Base-by-base conservation (phyloP, 1,140 invertebrate genomes). In the Drosophila subobscura region DNA sequence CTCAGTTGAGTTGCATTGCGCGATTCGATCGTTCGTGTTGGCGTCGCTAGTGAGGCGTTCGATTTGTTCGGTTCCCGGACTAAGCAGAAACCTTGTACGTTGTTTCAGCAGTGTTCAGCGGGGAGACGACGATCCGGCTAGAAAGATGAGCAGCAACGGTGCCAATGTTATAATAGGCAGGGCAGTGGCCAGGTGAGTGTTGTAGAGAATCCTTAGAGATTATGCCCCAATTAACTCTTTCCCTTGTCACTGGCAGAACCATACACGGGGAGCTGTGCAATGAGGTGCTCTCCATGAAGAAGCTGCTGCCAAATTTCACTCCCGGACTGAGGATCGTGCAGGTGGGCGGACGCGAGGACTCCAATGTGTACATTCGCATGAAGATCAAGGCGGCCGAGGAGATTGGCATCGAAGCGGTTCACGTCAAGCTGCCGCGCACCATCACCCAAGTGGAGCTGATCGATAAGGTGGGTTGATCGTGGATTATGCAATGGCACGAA, bases 311-410 rank as follows among this genome's bases (percentile, higher is more conserved):
- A 1, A 92, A 92, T 47, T 98, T 96, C 89, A 85, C 91, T 58
- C 97, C 97, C 0, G 94, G 95, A 2, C 92, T 99, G 53, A 94
- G 96, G 4, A 97, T 97, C 66, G 95, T 97, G 5, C 96, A 97
- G 93, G 98, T 99, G 41, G 99, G 99, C 2, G 95, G 95, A 2
- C 93, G 98, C 6, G 97, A 98, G 91, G 99, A 99, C 92, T 99
- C 98, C n/a, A 99, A 99, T 93, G 98, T 99, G 5, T 99, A 99
- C 92, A 99, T 99, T 90, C 93, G 96, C 42, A 98, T 97, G 95
- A 99, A 99, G 93, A 94, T 99, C 16, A 98, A 97, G 92, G 96
- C 97, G 5, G 98, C 98, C 0, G 94, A 92, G 27, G 96, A 98
- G 81, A 97, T 99, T 72, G 99, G 98, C 58, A 97, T 99, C 37